These are phyloP conservation scores for Engraulis encrasicolus DNA, from an alignment of 2,113 vertebrate species.

Conservation along the genomic window DNA sequence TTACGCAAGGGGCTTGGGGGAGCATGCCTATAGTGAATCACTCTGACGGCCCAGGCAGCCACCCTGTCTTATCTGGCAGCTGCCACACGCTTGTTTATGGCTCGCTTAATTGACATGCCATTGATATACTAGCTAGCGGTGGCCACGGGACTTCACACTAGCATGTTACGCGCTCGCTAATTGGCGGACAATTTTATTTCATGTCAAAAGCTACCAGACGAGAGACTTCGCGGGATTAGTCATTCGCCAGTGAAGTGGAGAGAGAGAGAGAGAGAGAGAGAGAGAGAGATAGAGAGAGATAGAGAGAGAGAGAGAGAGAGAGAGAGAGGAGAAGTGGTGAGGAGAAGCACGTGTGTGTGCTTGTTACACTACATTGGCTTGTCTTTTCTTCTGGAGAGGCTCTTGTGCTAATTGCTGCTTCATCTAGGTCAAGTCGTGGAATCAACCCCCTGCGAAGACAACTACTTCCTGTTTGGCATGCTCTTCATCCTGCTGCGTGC, in stretches of 20 bases:
- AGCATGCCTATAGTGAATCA: neutral
- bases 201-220: neutral
- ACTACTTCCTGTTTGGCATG: neutral
- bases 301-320: neutral
- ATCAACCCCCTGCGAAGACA: conserved; percentile 1
- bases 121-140: neutral
- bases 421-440: neutral
- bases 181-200: neutral
- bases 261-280: neutral
- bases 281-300: neutral
- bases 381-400: neutral
- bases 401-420: conserved; percentile 21
- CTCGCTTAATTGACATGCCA: neutral
- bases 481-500: neutral
- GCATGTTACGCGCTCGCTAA: neutral
- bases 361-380: conserved; percentile 11
- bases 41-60: neutral
- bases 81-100: neutral
- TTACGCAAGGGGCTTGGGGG: neutral
- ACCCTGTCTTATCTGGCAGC: neutral
- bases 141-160: neutral
- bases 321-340: neutral
- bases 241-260: neutral
- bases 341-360: too few species aligned
- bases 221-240: neutral